phyloP scores from a whole-genome alignment of 1,140 invertebrate species.

The Drosophila murphyi region DNA sequence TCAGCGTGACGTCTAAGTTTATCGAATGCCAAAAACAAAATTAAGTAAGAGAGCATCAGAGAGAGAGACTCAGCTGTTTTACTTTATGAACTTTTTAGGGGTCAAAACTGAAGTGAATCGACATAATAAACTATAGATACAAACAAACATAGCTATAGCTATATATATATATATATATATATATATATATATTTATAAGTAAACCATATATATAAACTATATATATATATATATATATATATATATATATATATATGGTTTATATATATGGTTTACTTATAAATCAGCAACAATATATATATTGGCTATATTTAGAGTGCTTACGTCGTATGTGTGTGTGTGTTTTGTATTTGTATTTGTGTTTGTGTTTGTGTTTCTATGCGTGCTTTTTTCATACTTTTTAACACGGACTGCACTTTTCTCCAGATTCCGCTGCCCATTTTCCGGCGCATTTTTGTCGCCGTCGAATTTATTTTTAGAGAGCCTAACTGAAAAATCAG shows the following conservation, averaged over 20 bases:
- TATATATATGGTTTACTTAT: slow-evolving; percentile 4
- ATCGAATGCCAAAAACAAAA: slow-evolving; percentile 29
- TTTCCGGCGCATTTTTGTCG: slow-evolving; percentile 62
- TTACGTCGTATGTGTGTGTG: slow-evolving; percentile 2
- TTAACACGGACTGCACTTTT: slow-evolving; percentile 23
- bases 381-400: not conserved
- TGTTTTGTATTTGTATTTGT: slow-evolving; percentile 17
- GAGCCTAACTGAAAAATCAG: slow-evolving; percentile 6
- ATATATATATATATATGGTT: too few species aligned
- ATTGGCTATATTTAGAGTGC: slow-evolving; percentile 14
- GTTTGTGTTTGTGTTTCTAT: slow-evolving; percentile 27
- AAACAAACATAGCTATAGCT: slow-evolving; percentile 11
- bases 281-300: not conserved
- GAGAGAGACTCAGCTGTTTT: not conserved
- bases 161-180: not conserved
- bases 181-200: too few species aligned
- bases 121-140: slow-evolving; percentile 32
- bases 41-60: not conserved
- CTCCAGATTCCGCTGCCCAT: slow-evolving; percentile 36
- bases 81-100: slow-evolving; percentile 58
- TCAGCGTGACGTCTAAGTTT: slow-evolving; percentile 47
- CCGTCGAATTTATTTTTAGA: slow-evolving; percentile 54
- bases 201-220: too few species aligned
- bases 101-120: slow-evolving; percentile 27
- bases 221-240: not conserved